Evolutionary conservation across 2,113 vertebrate genomes (phyloP).

Genomic region (Seriola dumerili): DNA sequence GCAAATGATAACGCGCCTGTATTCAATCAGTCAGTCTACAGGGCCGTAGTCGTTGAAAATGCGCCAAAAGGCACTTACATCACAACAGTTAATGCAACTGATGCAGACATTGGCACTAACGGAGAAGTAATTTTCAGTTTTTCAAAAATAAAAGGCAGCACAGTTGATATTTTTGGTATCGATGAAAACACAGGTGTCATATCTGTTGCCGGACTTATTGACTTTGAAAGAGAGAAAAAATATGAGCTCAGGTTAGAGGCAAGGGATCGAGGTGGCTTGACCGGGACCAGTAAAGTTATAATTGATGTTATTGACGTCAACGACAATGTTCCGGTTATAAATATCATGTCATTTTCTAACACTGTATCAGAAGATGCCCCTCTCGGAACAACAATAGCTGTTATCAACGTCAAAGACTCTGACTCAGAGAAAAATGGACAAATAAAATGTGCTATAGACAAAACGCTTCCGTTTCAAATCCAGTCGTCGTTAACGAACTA

Average conservation of each 20-base stretch:
- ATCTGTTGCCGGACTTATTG: slow-evolving; percentile 27
- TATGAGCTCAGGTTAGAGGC: slow-evolving; percentile 67
- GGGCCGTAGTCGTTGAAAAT: slow-evolving; percentile 78
- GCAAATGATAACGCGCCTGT: slow-evolving; percentile 60
- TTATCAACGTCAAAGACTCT: slow-evolving; percentile 73
- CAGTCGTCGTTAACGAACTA: slow-evolving; percentile 56
- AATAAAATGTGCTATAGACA: slow-evolving; percentile 52
- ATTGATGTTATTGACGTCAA: slow-evolving; percentile 73
- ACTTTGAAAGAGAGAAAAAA: slow-evolving; percentile 61
- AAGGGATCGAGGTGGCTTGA: slow-evolving; percentile 64
- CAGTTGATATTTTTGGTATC: slow-evolving; percentile 43
- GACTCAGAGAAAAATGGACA: slow-evolving; percentile 70
- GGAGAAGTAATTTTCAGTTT: slow-evolving; percentile 47
- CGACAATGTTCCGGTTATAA: slow-evolving; percentile 74
- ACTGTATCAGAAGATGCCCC: slow-evolving; percentile 47
- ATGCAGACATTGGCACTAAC: slow-evolving; percentile 81
- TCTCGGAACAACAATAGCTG: slow-evolving; percentile 46
- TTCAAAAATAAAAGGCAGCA: slow-evolving; percentile 13
- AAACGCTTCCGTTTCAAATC: slow-evolving; percentile 64
- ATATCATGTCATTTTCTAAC: slow-evolving; percentile 74
- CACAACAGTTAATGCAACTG: slow-evolving; percentile 77
- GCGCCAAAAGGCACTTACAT: slow-evolving; percentile 69
- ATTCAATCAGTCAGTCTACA: slow-evolving; percentile 75
- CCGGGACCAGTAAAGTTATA: slow-evolving; percentile 61
- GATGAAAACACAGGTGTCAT: slow-evolving; percentile 54